Base-by-base conservation (phyloP, 2,113 vertebrate species). In the Hyaena hyaena region DNA sequence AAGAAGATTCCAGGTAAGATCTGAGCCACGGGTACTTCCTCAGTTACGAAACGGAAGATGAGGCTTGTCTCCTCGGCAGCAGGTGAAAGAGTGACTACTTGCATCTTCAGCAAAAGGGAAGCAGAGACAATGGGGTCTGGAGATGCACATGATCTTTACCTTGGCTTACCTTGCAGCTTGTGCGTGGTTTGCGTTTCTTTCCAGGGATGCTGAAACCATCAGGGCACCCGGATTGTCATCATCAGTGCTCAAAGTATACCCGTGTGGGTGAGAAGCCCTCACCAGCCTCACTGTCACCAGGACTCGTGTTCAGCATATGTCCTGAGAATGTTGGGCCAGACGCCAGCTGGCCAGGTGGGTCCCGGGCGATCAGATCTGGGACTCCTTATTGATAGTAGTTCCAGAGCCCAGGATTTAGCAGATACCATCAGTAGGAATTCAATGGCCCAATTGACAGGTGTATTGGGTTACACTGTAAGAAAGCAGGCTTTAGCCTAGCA, bases 1-100 rank as follows among this genome's bases (percentile, higher is more conserved):
- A 81, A 53, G 65, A 93, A 96, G 71, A 83, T 71, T 61, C 53
- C 17, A 81, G 48, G 73, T 45, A 35, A 96, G 33, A 26, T 10
- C 5, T 55, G 79, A 81, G n/a, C n/a, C 55, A 53, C 35, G 90
- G 31, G 73, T 7, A 14, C 48, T 94, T 77, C 17, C 11, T 71
- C 45, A 61, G 23, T 45, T 81, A 66, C 26, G 4, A 17, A 66
- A 82, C 14, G 63, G 31, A 74, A 65, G 23, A 23, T 4, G 26
- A 63, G 43, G 0, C 2, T 43, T 63, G 17, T 24, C 7, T 81
- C 24, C 35, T 69, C 15, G 17, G 43, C 31, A 53, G 61, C 48
- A 71, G 35, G 45, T 24, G 4, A 19, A 66, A 31, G 68, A 1
- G 0, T 45, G 26, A 43, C 50, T 74, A 19, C 21, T 17, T 35